Conservation (phyloP, 2,797 vertebrate genomes). For the Prunella strophiata region DNA sequence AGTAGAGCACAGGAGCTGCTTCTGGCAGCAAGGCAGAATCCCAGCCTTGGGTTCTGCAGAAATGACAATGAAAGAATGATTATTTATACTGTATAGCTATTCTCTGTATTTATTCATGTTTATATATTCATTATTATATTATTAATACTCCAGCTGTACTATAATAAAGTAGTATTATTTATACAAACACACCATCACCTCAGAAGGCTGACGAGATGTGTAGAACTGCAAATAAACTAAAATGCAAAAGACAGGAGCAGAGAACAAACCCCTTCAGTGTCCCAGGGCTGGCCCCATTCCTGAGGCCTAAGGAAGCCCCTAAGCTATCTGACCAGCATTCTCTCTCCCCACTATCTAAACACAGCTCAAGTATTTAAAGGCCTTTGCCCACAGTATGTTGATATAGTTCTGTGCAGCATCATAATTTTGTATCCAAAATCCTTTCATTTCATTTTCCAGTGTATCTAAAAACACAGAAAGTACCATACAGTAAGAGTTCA, state of each 20-base stretch:
- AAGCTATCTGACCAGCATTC: background rate
- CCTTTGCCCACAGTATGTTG: background rate
- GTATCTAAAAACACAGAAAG: background rate
- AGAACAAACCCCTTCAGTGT: background rate
- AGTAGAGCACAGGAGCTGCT: background rate
- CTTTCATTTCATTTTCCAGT: background rate
- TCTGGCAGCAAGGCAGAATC: background rate
- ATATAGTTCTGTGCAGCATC: background rate
- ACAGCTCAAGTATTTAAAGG: background rate
- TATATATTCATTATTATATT: background rate
- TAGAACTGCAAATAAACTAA: background rate
- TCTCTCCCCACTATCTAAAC: background rate
- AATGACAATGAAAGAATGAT: background rate
- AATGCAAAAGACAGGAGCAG: background rate
- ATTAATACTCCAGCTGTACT: background rate
- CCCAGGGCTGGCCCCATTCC: background rate
- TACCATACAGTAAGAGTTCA: background rate
- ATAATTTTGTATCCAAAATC: background rate
- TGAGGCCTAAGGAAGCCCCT: background rate
- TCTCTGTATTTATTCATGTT: background rate
- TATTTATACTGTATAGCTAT: background rate
- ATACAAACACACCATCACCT: rapidly evolving
- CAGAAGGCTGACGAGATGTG: background rate
- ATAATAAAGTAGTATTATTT: background rate
- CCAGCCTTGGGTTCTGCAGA: background rate